Base-by-base conservation (phyloP, 2,113 vertebrate genomes). In the Cercocebus atys region DNA sequence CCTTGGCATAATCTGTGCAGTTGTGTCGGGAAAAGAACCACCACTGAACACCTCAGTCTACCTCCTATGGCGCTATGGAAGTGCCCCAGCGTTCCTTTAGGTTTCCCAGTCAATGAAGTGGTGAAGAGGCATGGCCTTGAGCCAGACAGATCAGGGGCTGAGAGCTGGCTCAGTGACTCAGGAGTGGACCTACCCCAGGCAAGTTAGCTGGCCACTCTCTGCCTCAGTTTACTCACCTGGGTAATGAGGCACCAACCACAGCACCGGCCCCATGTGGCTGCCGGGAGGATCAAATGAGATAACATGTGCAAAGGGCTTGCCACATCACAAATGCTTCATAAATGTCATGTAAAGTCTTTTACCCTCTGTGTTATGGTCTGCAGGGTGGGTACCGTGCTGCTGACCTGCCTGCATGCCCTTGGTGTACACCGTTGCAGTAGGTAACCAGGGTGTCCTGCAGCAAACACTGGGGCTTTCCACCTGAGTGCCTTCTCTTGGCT, bases 271-370 rank as follows among this genome's bases (percentile, higher is more conserved):
- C 25, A 2, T 0, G 30, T 23, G 47, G 55, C 73, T 75, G 5
- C 35, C 6, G n/a, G 30, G 27, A 92, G 32, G 25, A 73, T 1
- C 27, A 47, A 25, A 18, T 35, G 35, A 72, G 17, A 50, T 4
- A 8, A 2, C 4, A 4, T 16, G 16, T 38, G 38, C 52, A 14
- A 32, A 84, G 38, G 38, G 18, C 52, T 92, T 0, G 0, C 25
- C 43, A 25, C 6, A 1, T 35, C 22, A 25, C 45, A 30, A 13
- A 11, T 0, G 10, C 35, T 61, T 43, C 23, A 3, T 23, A 38
- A 35, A 38, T 1, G 4, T 70, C 2, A 0, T 0, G 0, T 30
- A 17, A 43, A 68, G n/a, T 79, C 78, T 61, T 59, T 27, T 1
- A 57, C 55, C 12, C 40, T 50, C 4, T 73, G 12, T 43, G 88